These are phyloP conservation scores for Eudasyphora cyanicolor DNA, from an alignment of 2,888 invertebrate genomes.

Conservation along the genomic window DNA sequence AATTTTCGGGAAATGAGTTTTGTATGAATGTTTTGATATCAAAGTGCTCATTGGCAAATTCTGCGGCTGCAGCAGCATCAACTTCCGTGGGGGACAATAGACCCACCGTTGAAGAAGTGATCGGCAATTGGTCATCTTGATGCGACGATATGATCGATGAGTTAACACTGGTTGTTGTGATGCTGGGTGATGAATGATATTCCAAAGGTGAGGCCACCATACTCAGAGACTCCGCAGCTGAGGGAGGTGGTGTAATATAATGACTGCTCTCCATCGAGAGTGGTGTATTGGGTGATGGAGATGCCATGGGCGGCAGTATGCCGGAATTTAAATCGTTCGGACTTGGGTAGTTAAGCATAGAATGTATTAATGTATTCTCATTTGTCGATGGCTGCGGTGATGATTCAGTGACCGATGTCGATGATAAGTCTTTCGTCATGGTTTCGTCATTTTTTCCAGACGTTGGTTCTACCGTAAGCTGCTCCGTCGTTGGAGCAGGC, in stretches of 20 bases:
- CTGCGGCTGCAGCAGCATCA: slow-evolving; percentile 51
- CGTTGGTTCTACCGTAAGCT: slow-evolving; percentile 4
- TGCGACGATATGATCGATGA: slow-evolving; percentile 13
- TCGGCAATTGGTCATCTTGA: slow-evolving; percentile 70
- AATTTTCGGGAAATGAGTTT: slow-evolving; percentile 68
- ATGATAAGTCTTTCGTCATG: neutral
- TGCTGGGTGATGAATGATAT: slow-evolving; percentile 29
- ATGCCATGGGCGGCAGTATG: slow-evolving; percentile 8
- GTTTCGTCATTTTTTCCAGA: neutral
- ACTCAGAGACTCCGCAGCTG: slow-evolving; percentile 38
- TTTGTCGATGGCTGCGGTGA: slow-evolving; percentile 51
- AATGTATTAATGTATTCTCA: slow-evolving; percentile 71
- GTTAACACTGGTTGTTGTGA: slow-evolving; percentile 29
- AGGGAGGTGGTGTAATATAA: slow-evolving; percentile 44
- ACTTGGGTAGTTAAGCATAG: slow-evolving; percentile 71
- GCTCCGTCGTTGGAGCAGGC: neutral
- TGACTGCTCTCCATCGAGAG: slow-evolving; percentile 17
- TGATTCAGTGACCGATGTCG: neutral
- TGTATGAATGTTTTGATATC: slow-evolving; percentile 72
- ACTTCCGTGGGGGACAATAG: slow-evolving; percentile 56
- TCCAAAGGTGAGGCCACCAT: slow-evolving; percentile 42
- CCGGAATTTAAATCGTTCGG: slow-evolving; percentile 43
- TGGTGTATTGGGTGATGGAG: slow-evolving; percentile 28
- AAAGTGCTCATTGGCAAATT: slow-evolving; percentile 68
- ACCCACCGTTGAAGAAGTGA: slow-evolving; percentile 69